These are phyloP conservation scores for Microctonus hyperodae DNA, from an alignment of 2,888 invertebrate species.

Conservation along the genomic window DNA sequence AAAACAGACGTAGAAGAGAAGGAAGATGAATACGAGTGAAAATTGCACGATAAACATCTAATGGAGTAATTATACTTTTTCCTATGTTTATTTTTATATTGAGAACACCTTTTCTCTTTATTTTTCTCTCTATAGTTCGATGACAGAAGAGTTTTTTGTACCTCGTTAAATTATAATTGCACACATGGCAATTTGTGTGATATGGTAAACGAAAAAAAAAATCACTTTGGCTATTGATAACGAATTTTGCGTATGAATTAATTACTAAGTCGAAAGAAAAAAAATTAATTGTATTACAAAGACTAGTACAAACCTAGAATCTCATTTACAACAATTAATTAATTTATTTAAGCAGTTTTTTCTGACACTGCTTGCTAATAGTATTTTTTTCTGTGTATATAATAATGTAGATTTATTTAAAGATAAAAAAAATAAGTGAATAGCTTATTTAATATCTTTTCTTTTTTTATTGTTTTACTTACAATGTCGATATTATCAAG, in stretches of 20 bases:
- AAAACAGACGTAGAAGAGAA: background rate
- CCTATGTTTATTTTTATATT: constrained; percentile 6
- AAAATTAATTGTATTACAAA: background rate
- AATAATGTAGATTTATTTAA: background rate
- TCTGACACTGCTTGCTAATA: background rate
- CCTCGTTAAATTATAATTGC: constrained; percentile 9
- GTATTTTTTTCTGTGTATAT: background rate
- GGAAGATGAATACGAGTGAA: background rate
- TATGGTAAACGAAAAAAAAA: too few relatives aligned
- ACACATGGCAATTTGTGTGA: background rate
- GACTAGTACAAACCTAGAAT: constrained; percentile 6
- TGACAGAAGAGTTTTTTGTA: constrained; percentile 13
- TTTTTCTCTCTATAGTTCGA: background rate
- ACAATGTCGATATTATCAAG: background rate
- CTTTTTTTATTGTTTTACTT: background rate
- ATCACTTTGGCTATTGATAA: background rate
- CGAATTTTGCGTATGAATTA: constrained; percentile 1
- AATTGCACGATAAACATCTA: background rate
- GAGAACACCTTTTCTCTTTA: background rate
- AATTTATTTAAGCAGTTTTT: background rate
- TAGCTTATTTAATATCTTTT: background rate
- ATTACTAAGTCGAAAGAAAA: background rate
- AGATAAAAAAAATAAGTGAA: background rate
- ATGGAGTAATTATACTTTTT: background rate
- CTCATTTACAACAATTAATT: constrained; percentile 10